Evolutionary conservation across 2,113 vertebrate species (phyloP), one percentile per base, ranked within the genome.

Genomic region (Mormoops blainvillei): DNA sequence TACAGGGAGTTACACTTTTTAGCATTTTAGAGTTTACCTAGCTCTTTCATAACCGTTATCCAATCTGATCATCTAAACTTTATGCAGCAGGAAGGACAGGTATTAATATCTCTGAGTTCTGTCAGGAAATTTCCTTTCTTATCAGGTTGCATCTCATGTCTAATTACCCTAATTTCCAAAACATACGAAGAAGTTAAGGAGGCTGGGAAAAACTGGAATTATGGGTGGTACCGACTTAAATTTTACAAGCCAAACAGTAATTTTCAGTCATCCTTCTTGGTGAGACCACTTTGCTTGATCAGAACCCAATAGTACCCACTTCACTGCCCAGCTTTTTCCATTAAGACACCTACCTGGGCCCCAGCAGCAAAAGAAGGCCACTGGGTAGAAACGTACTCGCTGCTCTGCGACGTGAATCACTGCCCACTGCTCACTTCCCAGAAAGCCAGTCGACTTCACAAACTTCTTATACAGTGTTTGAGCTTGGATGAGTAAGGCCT

Each of bases 321-420:
- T 93, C 26, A 85, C 15, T 71, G 24, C 48, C 45, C 41, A 89
- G 31, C 52, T 70, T 16, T 87, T 94, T 61, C 81, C 48, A 26
- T 56, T 91, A 90, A 78, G 58, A 94, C 76, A 96, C 98, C 91
- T 15, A 99, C 99, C 99, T 99, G 99, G 99, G 50, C 98, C 98
- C 99, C 99, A 99, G 97, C 99, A 99, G 97, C 99, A 98, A 93
- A 99, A 96, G 96, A 99, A 99, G 3, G 98, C 95, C 0, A 98
- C 5, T 0, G 99, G 99, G 97, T 99, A 99, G 52, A 99, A 98
- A 14, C 99, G 43, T 96, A 99, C 98, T 12, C 98, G 97, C 26
- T 98, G 97, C 80, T 99, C 99, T 82, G 99, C 95, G 86, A 98
- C 88, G n/a, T 98, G 98, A 84, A 99, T 98, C 33, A 98, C 98